phyloP scores from a whole-genome alignment of 2,888 invertebrate species.

The Agapostemon virescens region DNA sequence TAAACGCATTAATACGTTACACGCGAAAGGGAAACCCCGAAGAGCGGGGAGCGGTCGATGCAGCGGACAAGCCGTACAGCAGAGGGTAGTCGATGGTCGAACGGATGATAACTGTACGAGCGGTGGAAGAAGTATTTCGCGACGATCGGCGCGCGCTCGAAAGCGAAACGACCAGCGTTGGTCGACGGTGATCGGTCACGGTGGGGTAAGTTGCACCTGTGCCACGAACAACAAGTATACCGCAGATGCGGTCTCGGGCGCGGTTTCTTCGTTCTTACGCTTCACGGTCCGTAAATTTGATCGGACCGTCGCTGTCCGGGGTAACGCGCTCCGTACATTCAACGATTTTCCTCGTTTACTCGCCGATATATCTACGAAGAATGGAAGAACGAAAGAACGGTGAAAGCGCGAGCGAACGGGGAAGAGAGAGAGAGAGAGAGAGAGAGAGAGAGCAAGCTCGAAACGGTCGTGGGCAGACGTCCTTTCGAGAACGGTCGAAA shows the following conservation, averaged over 20 bases:
- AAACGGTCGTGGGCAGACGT: neutral
- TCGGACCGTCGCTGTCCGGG: no score
- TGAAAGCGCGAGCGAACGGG: no score
- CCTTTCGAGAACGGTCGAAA: neutral
- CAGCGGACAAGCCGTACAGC: neutral
- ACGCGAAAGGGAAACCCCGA: neutral
- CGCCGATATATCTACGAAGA: no score
- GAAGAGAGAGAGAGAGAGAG: no score
- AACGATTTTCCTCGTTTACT: no score
- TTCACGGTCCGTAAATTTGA: conserved; percentile 22
- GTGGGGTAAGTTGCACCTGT: conserved; percentile 79
- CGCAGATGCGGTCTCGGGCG: neutral
- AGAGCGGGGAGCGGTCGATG: no score
- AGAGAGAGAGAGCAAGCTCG: no score
- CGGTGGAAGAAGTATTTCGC: neutral
- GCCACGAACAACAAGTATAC: neutral
- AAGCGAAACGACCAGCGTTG: neutral
- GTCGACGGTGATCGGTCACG: conserved; percentile 71
- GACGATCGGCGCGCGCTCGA: neutral
- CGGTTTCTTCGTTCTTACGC: conserved; percentile 35
- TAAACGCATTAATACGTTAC: neutral
- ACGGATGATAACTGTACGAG: neutral
- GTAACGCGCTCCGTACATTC: no score
- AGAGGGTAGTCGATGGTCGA: neutral
- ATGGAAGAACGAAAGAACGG: no score